Evolutionary conservation across 2,113 vertebrate species (phyloP).

Genomic region (Hystrix brachyura): DNA sequence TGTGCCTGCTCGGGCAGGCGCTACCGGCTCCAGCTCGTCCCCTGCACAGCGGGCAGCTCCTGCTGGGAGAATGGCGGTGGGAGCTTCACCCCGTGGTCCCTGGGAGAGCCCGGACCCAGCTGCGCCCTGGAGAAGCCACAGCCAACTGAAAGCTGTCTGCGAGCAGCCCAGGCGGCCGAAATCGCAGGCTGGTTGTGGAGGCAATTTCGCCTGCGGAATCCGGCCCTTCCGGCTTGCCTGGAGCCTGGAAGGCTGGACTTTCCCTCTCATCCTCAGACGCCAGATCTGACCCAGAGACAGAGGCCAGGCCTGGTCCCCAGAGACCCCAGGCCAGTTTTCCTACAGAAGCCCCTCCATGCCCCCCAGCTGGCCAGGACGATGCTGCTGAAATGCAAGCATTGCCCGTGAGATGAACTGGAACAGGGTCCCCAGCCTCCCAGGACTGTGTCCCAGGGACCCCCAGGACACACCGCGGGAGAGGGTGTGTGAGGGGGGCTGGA

Average conservation of each 20-base stretch:
- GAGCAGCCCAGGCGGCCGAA: accelerated
- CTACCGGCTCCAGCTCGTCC: background rate
- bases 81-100: accelerated
- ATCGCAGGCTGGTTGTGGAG: background rate
- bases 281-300: background rate
- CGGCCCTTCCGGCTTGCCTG: background rate
- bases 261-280: background rate
- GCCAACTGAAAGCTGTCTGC: accelerated
- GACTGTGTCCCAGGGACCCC: background rate
- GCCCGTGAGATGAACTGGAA: background rate
- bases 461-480: background rate
- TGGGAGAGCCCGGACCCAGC: accelerated
- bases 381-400: background rate
- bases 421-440: background rate
- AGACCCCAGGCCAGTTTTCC: background rate
- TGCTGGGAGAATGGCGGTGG: accelerated
- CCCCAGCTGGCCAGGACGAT: background rate
- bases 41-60: accelerated
- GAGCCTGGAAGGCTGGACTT: background rate
- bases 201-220: background rate
- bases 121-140: background rate
- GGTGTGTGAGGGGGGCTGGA: background rate
- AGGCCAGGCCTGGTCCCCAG: background rate
- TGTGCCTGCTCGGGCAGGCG: background rate
- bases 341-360: background rate